phyloP scores from a whole-genome alignment of 1,140 invertebrate species.

The Aphaenogaster floridana region DNA sequence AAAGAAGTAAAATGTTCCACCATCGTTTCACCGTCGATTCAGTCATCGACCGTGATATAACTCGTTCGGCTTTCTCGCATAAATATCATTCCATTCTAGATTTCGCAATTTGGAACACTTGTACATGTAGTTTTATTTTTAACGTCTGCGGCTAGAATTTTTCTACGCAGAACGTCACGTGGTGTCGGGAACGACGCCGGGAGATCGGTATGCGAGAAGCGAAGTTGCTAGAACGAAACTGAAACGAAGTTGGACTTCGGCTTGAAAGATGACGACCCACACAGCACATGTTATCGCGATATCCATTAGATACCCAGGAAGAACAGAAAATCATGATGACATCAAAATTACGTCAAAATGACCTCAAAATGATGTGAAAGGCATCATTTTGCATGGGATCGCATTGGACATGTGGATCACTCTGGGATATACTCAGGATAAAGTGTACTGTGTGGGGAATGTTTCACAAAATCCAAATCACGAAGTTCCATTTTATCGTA shows the following conservation, averaged over 20 bases:
- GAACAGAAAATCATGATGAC: too few relatives aligned
- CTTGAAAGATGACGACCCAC: neutral
- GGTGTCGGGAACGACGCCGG: neutral
- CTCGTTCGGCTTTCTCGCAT: neutral
- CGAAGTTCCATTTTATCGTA: too few relatives aligned
- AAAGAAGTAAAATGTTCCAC: neutral
- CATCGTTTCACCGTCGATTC: neutral
- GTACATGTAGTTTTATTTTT: neutral
- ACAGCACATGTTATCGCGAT: too few relatives aligned
- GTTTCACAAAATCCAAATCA: neutral
- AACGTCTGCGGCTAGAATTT: neutral
- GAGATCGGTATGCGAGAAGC: neutral
- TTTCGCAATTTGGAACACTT: neutral
- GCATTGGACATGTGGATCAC: too few relatives aligned
- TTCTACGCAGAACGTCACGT: slow-evolving; percentile 14
- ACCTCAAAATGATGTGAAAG: too few relatives aligned
- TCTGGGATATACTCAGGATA: too few relatives aligned
- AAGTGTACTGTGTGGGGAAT: too few relatives aligned
- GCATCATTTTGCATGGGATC: too few relatives aligned
- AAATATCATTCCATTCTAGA: slow-evolving; percentile 29
- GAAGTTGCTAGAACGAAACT: neutral
- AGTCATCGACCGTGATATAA: neutral
- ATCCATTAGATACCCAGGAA: too few relatives aligned
- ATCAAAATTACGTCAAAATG: too few relatives aligned
- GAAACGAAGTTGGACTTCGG: neutral